phyloP scores from a whole-genome alignment of 1,140 invertebrate genomes.

The Pogonus chalceus region DNA sequence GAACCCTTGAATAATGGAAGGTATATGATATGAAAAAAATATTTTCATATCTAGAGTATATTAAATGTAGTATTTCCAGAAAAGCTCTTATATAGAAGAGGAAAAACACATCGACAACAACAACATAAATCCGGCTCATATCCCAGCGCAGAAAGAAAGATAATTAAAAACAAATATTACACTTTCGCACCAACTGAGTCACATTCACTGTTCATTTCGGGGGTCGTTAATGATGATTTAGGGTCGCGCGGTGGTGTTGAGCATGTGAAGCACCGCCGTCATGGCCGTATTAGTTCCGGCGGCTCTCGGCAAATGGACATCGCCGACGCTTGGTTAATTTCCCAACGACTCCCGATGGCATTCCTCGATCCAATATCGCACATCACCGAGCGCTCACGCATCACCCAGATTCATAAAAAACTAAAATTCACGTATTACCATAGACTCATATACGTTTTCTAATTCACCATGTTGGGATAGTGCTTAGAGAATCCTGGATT shows the following conservation, averaged over 20 bases:
- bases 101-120: not conserved
- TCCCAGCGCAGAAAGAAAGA: not conserved
- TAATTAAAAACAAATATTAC: constrained; percentile 8
- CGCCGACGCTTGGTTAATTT: constrained; percentile 7
- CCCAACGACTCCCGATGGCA: constrained; percentile 5
- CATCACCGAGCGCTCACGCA: not conserved
- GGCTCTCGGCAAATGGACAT: not conserved
- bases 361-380: not conserved
- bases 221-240: constrained; percentile 7
- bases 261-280: not conserved
- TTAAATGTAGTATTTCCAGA: too few relatives aligned
- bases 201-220: not conserved
- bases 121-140: not conserved
- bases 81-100: too few relatives aligned
- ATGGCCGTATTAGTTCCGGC: not conserved
- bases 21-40: too few relatives aligned
- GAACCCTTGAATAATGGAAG: too few relatives aligned
- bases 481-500: not conserved
- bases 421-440: not conserved
- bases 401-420: too few relatives aligned
- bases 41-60: too few relatives aligned
- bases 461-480: not conserved
- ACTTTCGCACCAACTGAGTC: not conserved
- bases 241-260: not conserved
- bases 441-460: not conserved